These are phyloP conservation scores for Spialia ferax DNA, from an alignment of 2,888 invertebrate genomes.

Conservation along the genomic window DNA sequence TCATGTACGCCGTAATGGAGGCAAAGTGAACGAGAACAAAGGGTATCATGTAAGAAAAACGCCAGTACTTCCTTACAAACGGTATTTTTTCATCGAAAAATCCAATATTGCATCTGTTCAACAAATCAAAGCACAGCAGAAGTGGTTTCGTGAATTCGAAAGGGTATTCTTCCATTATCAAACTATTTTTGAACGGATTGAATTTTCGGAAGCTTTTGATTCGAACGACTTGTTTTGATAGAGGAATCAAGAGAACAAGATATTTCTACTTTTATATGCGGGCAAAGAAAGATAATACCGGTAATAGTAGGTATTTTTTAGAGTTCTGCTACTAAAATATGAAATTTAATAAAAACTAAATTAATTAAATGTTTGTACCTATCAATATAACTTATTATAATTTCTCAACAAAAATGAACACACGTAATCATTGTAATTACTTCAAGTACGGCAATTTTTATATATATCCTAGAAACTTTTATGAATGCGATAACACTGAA, in stretches of 20 bases:
- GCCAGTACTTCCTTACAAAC: slow-evolving; percentile 41
- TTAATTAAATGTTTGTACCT: too few relatives aligned
- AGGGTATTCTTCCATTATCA: slow-evolving; percentile 44
- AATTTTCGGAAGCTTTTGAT: slow-evolving; percentile 19
- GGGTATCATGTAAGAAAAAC: slow-evolving; percentile 39
- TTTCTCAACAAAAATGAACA: too few relatives aligned
- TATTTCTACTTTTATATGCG: slow-evolving; percentile 21
- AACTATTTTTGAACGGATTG: slow-evolving; percentile 32
- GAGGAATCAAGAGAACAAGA: slow-evolving; percentile 28
- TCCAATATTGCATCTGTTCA: slow-evolving; percentile 44
- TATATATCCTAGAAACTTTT: too few relatives aligned
- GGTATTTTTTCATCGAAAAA: slow-evolving; percentile 42
- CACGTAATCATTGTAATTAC: too few relatives aligned
- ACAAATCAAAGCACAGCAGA: slow-evolving; percentile 44
- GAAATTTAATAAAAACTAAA: too few relatives aligned
- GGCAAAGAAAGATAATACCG: neutral
- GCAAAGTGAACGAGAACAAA: slow-evolving; percentile 35
- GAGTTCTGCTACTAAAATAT: slow-evolving; percentile 3
- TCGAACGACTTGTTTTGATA: slow-evolving; percentile 24
- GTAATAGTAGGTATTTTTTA: neutral
- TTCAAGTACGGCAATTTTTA: too few relatives aligned
- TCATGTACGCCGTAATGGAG: slow-evolving; percentile 33
- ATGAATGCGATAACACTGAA: too few relatives aligned
- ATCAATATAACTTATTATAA: too few relatives aligned
- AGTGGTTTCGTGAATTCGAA: slow-evolving; percentile 45